Base-by-base conservation (phyloP, 2,888 invertebrate genomes). In the Xestia c-nigrum region DNA sequence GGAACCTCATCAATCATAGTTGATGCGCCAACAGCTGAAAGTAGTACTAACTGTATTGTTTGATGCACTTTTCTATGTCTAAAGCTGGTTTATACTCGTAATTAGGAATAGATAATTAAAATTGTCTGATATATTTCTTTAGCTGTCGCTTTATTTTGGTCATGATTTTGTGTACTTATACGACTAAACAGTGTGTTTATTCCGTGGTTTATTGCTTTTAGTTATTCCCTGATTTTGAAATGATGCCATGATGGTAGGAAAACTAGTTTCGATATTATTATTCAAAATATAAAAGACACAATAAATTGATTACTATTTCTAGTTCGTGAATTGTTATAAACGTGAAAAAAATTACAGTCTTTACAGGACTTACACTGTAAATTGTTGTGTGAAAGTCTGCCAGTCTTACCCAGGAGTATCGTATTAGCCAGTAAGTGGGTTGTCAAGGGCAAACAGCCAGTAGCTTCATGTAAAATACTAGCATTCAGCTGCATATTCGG, bases 11-110 rank as follows among this genome's bases (percentile, higher is more conserved):
- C 59, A 70, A 83, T 83, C 74, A 72, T 47, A 61, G 64, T 68
- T 59, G 38, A 59, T 77, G 46, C 40, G 46, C 19, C 64, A 63
- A 74, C 72, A 73, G 24, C 14, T 38, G 24, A 77, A 69, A 64
- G 71, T 74, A 43, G 65, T 61, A 66, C 57, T 82, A 77, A 81
- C 78, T 85, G 83, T 77, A 57, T 81, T 65, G 46, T 85, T 67
- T 72, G 55, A 64, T 70, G 47, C 40, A 61, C 10, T 70, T 65
- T 79, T 76, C 47, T 66, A 16, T 69, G 10, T n/a, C 14, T n/a
- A 7, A 67, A 12, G 9, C 9, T 47, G 59, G 43, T 12, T 14
- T 38, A 12, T 50, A 31, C 31, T 31, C 31, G 31, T 31, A 50
- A 40, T 31, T 59, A n/a, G n/a, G n/a, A n/a, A 52, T 19, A 50